Evolutionary conservation across 2,797 vertebrate genomes (phyloP).

Genomic region (Atherinosoma microstoma): DNA sequence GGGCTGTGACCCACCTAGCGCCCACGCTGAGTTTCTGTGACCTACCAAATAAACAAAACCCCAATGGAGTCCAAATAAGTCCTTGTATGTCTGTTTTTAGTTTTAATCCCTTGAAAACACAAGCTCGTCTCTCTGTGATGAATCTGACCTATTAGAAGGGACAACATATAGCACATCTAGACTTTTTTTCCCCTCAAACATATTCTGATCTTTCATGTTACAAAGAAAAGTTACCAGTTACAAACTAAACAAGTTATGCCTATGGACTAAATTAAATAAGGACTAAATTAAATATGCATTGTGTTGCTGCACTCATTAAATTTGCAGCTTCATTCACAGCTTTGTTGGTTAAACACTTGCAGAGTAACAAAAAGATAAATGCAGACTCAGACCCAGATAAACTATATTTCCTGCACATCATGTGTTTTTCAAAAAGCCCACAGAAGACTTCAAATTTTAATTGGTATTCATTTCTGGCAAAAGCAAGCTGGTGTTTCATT

Average conservation of each 20-base stretch:
- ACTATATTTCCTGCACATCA: background rate
- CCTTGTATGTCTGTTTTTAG: background rate
- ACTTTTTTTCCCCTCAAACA: background rate
- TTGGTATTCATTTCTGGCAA: slow-evolving; percentile 57
- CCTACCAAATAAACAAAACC: slow-evolving; percentile 43
- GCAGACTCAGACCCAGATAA: background rate
- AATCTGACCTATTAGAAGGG: background rate
- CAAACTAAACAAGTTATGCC: no score
- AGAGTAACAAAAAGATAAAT: background rate
- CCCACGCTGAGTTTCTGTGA: slow-evolving; percentile 29
- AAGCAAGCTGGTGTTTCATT: slow-evolving; percentile 39
- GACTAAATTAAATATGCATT: no score
- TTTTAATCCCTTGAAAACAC: background rate
- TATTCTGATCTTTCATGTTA: background rate
- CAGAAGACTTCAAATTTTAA: slow-evolving; percentile 30
- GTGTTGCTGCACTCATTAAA: background rate
- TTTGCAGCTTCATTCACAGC: background rate
- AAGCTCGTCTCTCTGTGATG: background rate
- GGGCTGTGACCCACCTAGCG: slow-evolving; percentile 24
- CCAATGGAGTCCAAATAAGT: slow-evolving; percentile 20
- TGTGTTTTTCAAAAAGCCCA: slow-evolving; percentile 8
- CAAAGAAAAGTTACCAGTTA: no score
- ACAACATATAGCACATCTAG: background rate
- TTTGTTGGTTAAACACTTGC: background rate
- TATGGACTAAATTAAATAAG: background rate